phyloP scores from a whole-genome alignment of 2,888 invertebrate genomes.

The Caenorhabditis afra region DNA sequence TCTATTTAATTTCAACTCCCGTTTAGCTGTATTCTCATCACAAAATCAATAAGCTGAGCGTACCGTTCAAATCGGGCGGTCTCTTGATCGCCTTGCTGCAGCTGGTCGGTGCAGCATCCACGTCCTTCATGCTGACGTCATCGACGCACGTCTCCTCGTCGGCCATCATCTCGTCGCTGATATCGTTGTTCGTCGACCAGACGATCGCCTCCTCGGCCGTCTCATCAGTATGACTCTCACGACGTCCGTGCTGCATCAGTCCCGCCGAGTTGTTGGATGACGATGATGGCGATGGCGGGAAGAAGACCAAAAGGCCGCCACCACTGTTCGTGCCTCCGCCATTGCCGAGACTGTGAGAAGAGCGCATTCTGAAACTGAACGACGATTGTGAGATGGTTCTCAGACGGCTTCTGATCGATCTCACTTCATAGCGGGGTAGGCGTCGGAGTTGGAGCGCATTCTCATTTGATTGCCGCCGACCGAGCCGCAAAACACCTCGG shows the following conservation, averaged over 20 bases:
- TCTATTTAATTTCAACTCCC: no score
- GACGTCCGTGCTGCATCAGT: conserved; percentile 15
- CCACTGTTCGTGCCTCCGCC: not conserved
- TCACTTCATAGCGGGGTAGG: conserved; percentile 18
- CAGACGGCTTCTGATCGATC: not conserved
- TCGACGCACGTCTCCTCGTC: conserved; percentile 25
- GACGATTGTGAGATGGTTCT: not conserved
- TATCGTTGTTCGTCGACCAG: conserved; percentile 40
- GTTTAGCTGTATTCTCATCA: no score
- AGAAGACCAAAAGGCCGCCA: conserved; percentile 56
- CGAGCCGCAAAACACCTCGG: conserved; percentile 59
- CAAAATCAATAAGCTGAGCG: no score
- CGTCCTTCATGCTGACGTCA: conserved; percentile 56
- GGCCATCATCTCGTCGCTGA: conserved; percentile 37
- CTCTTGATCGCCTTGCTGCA: conserved; percentile 38
- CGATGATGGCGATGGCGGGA: conserved; percentile 50
- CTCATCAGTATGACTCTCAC: conserved; percentile 53
- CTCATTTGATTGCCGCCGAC: conserved; percentile 56
- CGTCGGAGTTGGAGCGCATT: conserved; percentile 51
- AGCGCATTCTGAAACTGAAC: conserved; percentile 28
- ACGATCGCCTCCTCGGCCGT: conserved; percentile 41
- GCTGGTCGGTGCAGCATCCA: conserved; percentile 6
- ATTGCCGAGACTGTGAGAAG: conserved; percentile 27
- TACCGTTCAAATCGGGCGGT: conserved; percentile 51
- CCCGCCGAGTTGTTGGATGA: conserved; percentile 38